These are phyloP conservation scores for Nesometra sesokonis DNA, from an alignment of 35 echinoderm and acorn worm genomes.

Conservation along the genomic window DNA sequence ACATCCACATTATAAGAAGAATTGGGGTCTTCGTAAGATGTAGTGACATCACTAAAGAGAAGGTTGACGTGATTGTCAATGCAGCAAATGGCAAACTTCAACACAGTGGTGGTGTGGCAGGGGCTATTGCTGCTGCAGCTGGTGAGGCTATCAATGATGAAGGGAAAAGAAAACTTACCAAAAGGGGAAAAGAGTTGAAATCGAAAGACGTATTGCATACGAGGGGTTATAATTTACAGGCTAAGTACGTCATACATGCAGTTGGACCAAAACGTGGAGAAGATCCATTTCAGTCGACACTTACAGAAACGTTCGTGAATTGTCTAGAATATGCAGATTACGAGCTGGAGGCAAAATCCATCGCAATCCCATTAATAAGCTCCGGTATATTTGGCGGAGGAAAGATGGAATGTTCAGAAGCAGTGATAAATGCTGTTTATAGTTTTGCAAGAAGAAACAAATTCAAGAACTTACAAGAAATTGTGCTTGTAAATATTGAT, in stretches of 20 bases:
- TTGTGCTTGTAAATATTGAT: background rate
- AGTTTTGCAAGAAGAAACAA: background rate
- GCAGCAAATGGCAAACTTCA: constrained; percentile 2
- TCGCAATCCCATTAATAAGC: background rate
- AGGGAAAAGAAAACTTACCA: background rate
- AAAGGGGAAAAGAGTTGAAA: background rate
- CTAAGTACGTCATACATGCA: background rate
- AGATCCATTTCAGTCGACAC: background rate
- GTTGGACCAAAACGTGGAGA: background rate
- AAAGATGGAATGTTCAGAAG: background rate
- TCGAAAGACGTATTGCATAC: background rate
- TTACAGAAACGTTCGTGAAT: background rate
- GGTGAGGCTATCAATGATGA: background rate
- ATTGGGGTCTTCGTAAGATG: background rate
- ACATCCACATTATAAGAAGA: too few species aligned
- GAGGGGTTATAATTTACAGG: background rate
- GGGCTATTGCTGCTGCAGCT: background rate
- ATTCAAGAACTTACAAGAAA: background rate
- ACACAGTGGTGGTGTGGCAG: constrained; percentile 21
- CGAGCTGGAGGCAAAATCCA: background rate
- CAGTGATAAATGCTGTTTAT: background rate
- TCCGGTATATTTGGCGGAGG: constrained; percentile 2
- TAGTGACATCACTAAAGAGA: background rate
- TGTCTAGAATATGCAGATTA: background rate
- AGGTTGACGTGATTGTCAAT: constrained; percentile 16